Evolutionary conservation across 1,140 invertebrate genomes (phyloP), one percentile per base, ranked within the genome.

Genomic region (Paralvinella palmiformis): DNA sequence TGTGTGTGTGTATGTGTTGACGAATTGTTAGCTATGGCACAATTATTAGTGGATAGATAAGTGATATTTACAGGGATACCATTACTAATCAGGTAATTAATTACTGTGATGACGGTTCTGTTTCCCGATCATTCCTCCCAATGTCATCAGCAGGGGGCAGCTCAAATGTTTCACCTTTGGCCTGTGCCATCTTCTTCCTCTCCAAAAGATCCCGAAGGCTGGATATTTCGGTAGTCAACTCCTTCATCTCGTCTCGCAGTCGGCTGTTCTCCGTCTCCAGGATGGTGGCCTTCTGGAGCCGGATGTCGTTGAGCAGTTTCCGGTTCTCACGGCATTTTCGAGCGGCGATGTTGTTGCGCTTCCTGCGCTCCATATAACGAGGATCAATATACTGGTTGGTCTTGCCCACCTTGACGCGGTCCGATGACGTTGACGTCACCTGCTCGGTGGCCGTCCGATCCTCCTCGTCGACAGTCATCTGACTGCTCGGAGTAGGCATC

Each of bases 191-290:
- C 55, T 57, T 31, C 65, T 76, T 76, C 68, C 73, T 73, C 45
- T 78, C 75, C 41, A 86, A 69, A 60, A 86, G 77, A 64, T 81
- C 83, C 68, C 93, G 91, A 0, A 96, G 85, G 66, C 87, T 88
- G n/a, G 91, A 92, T 44, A 96, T 91, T 78, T 97, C 94, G 1
- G 89, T 90, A 10, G 92, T 92, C 3, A 97, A 84, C 62, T 90
- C 85, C 59, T 91, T 89, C 68, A 96, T 81, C 79, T 95, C 89
- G 0, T 87, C 88, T 72, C 93, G 89, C 0, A 97, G 84, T 73
- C 90, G 88, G 24, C 73, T 76, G 69, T 85, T 85, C 84, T 87
- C 81, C 84, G 85, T 70, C 83, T 77, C 88, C 83, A 70, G 64
- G 32, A 74, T 71, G 31, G 70, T 71, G 0, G 76, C 75, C 52